Base-by-base conservation (phyloP, 2,797 vertebrate species). In the Epinephelus malabaricus region DNA sequence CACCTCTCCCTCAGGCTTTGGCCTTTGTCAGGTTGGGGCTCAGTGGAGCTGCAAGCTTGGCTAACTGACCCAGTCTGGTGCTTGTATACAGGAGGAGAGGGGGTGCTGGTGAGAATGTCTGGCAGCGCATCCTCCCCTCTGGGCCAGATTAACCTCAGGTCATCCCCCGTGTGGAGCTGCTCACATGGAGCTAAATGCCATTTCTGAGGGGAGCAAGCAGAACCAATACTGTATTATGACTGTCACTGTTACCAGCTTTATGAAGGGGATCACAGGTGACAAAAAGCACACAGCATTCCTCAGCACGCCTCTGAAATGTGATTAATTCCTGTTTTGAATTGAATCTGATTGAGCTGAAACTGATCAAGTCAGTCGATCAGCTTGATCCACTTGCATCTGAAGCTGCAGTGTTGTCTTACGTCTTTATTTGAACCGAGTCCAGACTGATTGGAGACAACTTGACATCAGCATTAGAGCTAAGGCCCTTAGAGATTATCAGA, bases 91-190 rank as follows among this genome's bases (percentile, higher is more conserved):
- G 73, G 70, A 82, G 63, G 81, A 73, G 43, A 76, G 68, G 79
- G 68, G 71, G 78, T 78, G 46, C 82, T 76, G 21, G 76, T 81
- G 80, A 88, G 63, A 86, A 71, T 83, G 72, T 85, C 83, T 90
- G 87, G 86, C 86, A 85, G 88, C 27, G 69, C 83, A 88, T 86
- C 87, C 88, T 93, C 90, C 92, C 92, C 92, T 92, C 91, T 92
- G 94, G 93, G 93, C 88, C 91, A 92, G 93, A 94, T 95, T 95
- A 94, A 95, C 93, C 94, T 88, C 79, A 78, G 93, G 93, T 94
- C 92, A 92, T 90, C 87, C 86, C 89, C 92, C 79, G 79, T 86
- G 86, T 89, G 85, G 91, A 90, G 86, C 88, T 85, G 87, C 89
- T 89, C 89, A 87, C 83, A 90, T 91, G 85, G 88, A 89, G 92